Evolutionary conservation across 2,888 invertebrate species (phyloP), one percentile per base, ranked within the genome.

Genomic region (Dryomyza anilis): DNA sequence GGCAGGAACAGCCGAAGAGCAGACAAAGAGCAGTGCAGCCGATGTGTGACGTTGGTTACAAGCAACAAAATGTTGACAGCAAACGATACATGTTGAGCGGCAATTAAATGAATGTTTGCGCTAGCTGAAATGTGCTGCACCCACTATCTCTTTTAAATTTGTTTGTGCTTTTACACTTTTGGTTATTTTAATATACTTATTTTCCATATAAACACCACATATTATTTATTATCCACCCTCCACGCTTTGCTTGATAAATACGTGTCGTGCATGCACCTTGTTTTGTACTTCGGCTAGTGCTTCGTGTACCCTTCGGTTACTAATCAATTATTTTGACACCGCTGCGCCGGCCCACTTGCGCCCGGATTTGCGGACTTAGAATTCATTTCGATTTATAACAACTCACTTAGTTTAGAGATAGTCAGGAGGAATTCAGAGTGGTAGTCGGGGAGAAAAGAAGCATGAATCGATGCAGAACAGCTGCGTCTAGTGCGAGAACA

Each of bases 311-410:
- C 61, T 61, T 53, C n/a, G 53, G 39, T 53, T 19, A 59, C 27
- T 21, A 39, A 61, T 61, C 61, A 53, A 61, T 61, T 61, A 61
- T 29, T 39, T 53, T 45, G 61, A 61, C 61, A 61, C 53, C 53
- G 61, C 61, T 43, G 33, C n/a, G 29, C 53, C 61, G 53, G 14
- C 52, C 61, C 61, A 61, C 52, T 59, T 59, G 56, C 43, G 39
- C 23, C 56, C 43, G n/a, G n/a, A n/a, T n/a, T n/a, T n/a, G n/a
- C n/a, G n/a, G n/a, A n/a, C n/a, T 36, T 25, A 25, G 25, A 27
- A 27, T 27, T n/a, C 39, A 39, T 39, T 57, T 57, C 57, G 43
- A 57, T 43, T 57, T 57, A 57, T 36, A 60, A 60, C 59, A 29
- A 60, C 59, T 60, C 36, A 60, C 59, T 60, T 60, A 48, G 50